These are phyloP conservation scores for Luidia sarsii DNA, from an alignment of 53 echinoderm and acorn worm species.

Conservation along the genomic window DNA sequence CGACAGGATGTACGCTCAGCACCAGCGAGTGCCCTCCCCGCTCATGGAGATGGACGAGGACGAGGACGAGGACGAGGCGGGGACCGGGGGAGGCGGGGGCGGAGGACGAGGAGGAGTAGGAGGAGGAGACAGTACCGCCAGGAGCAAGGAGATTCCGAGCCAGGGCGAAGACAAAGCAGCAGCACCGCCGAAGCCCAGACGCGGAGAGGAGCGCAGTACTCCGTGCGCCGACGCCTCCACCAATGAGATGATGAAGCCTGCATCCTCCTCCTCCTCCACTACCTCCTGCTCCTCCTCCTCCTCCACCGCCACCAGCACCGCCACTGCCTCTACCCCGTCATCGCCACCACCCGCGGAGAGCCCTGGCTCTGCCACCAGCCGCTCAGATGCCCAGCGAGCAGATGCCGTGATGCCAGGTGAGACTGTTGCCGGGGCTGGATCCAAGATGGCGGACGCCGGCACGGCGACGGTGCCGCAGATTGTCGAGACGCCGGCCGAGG, in stretches of 20 bases:
- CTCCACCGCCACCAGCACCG: slow-evolving; percentile 13
- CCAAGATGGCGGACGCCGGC: slow-evolving; percentile 56
- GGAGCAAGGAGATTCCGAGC: slow-evolving; percentile 18
- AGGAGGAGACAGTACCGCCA: slow-evolving; percentile 2
- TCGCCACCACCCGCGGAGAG: slow-evolving; percentile 14
- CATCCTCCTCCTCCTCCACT: slow-evolving; percentile 8
- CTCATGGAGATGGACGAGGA: slow-evolving; percentile 56
- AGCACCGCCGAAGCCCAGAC: slow-evolving; percentile 46
- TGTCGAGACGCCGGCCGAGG: slow-evolving; percentile 31
- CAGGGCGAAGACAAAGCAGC: slow-evolving; percentile 40
- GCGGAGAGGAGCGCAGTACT: slow-evolving; percentile 39
- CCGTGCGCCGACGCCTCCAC: slow-evolving; percentile 1
- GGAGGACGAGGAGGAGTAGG: background rate
- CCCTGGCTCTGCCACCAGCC: background rate
- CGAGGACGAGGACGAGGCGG: slow-evolving; percentile 39
- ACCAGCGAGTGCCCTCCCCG: slow-evolving; percentile 46
- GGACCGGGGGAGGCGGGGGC: background rate
- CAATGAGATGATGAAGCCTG: slow-evolving; percentile 34
- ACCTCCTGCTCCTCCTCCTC: slow-evolving; percentile 1
- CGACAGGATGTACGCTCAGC: slow-evolving; percentile 45
- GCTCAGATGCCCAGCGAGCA: background rate
- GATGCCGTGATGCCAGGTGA: slow-evolving; percentile 35
- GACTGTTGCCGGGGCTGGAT: slow-evolving; percentile 5
- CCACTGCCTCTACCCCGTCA: slow-evolving; percentile 1
- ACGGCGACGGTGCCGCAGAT: slow-evolving; percentile 35